Evolutionary conservation across 2,797 vertebrate genomes (phyloP).

Genomic region (Notamacropus eugenii): DNA sequence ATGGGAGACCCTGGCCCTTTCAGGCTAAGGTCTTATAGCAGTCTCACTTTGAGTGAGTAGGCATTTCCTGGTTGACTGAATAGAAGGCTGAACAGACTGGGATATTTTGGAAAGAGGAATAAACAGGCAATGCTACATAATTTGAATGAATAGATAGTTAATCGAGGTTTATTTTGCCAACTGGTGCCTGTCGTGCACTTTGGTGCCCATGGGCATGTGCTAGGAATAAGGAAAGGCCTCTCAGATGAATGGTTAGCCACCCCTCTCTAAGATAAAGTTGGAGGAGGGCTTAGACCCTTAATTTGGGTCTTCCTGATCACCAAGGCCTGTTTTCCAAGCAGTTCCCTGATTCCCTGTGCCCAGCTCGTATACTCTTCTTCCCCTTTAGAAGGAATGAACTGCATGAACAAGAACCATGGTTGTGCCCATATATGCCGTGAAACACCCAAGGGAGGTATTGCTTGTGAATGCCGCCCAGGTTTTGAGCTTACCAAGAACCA

Average conservation of each 20-base stretch:
- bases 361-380: constrained; percentile 69
- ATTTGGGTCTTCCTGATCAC: not conserved
- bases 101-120: not conserved
- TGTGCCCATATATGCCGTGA: constrained; percentile 98
- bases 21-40: too few relatives aligned
- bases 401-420: constrained; percentile 99
- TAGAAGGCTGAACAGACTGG: not conserved
- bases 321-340: not conserved
- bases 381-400: constrained; percentile 94
- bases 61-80: not conserved
- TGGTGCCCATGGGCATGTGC: not conserved
- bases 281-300: not conserved
- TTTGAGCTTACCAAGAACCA: constrained; percentile 98
- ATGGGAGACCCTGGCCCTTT: too few relatives aligned
- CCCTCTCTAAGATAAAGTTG: not conserved
- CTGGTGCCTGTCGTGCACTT: not conserved
- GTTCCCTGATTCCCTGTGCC: not conserved
- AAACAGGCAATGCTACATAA: not conserved
- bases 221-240: constrained; percentile 1
- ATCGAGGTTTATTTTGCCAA: not conserved
- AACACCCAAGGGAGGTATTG: constrained; percentile 95
- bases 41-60: not conserved
- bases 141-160: not conserved
- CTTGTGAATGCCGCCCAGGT: constrained; percentile 97
- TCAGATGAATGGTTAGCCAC: not conserved